Evolutionary conservation across 2,888 invertebrate species (phyloP), one percentile per base, ranked within the genome.

Genomic region (Tenthredo amoena): DNA sequence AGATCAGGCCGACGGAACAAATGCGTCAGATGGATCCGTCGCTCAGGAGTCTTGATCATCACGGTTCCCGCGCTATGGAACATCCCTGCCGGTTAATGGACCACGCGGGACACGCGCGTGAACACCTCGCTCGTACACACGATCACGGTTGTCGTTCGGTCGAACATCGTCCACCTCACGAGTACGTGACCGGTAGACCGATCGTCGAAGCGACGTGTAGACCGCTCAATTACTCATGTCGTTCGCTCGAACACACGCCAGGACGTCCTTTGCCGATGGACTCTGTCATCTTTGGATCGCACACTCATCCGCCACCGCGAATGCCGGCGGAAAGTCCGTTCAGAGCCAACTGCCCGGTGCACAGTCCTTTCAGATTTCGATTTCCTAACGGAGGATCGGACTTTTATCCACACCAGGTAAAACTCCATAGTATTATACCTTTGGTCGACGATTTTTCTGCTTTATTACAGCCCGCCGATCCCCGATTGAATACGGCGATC

Each of bases 341-440:
- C 92, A 94, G 94, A 90, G 92, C 94, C 91, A 95, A 96, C 91
- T 97, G 97, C 91, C 97, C 97, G 76, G 96, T 97, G 91, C 97
- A 97, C 94, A 96, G 96, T 91, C 96, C 97, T 40, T 96, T 96
- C 93, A 94, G 97, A 88, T 96, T 96, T 92, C 94, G 95, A 87
- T 94, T 94, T 91, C 94, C 94, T 86, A 95, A 95, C 91, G 95
- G 95, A 68, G 94, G 94, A 43, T 93, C 94, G 62, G 95, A 95
- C 86, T 94, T 93, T 88, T 94, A 94, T 88, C 93, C 92, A 82
- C 94, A 94, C 88, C 94, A 94, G 94, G 92, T 94, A 92, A 90
- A 34, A 21, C 37, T 12, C 37, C 21, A 47, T 47, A 9, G 12
- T 31, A 31, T 62, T 58, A 34, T 79, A 18, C 18, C 5, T 76